These are phyloP conservation scores for Melieria picta DNA, from an alignment of 2,888 invertebrate species.

Conservation along the genomic window DNA sequence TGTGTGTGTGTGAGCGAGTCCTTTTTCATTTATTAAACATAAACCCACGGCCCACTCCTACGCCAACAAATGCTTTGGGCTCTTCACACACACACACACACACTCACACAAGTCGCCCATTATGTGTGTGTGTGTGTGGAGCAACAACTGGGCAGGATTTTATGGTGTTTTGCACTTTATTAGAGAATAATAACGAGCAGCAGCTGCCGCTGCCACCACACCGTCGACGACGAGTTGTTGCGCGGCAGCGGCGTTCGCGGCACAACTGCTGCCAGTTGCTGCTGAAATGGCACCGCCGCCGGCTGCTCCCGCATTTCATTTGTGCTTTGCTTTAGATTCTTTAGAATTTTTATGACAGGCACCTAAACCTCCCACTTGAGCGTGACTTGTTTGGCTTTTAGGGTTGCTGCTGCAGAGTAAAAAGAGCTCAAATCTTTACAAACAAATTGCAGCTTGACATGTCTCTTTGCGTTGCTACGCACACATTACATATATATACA, in stretches of 20 bases:
- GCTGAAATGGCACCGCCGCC: constrained; percentile 56
- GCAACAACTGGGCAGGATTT: constrained; percentile 27
- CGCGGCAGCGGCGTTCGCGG: constrained; percentile 14
- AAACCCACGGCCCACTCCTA: background rate
- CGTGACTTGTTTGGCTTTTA: constrained; percentile 47
- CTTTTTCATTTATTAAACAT: constrained; percentile 38
- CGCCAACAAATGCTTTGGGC: background rate
- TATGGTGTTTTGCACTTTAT: constrained; percentile 38
- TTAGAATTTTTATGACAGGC: constrained; percentile 1
- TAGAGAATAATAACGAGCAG: constrained; percentile 34
- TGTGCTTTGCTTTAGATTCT: background rate
- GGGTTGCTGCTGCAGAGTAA: constrained; percentile 34
- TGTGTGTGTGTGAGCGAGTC: constrained; percentile 14
- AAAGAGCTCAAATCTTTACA: background rate
- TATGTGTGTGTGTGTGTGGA: constrained; percentile 6
- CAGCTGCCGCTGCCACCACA: constrained; percentile 18
- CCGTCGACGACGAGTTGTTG: background rate
- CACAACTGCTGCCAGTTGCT: background rate
- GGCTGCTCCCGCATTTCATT: constrained; percentile 26
- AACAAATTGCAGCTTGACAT: background rate
- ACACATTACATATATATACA: background rate
- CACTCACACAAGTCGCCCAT: constrained; percentile 2
- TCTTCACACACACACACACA: background rate
- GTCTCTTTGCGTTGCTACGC: no score
- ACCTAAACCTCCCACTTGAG: constrained; percentile 45